Percentiles rank a stretch among this genome's conserved stretches.
phyloP scores from a whole-genome alignment of 2,888 invertebrate species.

The Dendrolimus houi region DNA sequence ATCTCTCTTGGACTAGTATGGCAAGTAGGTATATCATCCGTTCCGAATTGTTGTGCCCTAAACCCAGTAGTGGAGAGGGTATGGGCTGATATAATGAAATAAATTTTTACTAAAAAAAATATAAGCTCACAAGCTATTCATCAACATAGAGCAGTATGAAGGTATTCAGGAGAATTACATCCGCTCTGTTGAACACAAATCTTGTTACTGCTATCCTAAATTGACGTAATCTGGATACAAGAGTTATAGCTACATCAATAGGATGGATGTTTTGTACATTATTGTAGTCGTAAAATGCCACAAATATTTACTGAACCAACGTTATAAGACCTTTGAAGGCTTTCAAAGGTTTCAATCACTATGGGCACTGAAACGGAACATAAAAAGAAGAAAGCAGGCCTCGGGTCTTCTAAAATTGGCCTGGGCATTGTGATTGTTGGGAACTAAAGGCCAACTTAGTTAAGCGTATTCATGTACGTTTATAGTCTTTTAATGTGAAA shows the following conservation, averaged over 20 bases:
- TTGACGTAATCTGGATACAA: not conserved
- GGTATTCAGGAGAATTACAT: not conserved
- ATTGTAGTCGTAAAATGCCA: not conserved
- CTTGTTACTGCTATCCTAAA: not conserved
- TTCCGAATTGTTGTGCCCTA: too few species aligned
- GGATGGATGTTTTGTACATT: not conserved
- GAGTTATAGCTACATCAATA: not conserved
- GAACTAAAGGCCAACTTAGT: slow-evolving; percentile 12
- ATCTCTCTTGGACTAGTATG: too few species aligned
- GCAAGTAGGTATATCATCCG: too few species aligned
- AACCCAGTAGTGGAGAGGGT: too few species aligned
- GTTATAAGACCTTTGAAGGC: slow-evolving; percentile 14
- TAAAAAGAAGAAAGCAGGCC: slow-evolving; percentile 9
- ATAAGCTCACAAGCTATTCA: too few species aligned
- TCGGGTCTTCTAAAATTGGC: slow-evolving; percentile 14
- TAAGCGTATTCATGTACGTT: slow-evolving; percentile 3
- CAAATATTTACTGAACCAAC: slow-evolving; percentile 24
- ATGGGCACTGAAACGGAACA: slow-evolving; percentile 13
- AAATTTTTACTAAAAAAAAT: too few species aligned
- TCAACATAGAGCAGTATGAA: not conserved
- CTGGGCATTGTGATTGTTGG: slow-evolving; percentile 6
- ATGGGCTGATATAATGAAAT: too few species aligned
- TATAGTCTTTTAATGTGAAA: not conserved
- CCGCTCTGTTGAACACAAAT: not conserved
- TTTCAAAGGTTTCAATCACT: slow-evolving; percentile 15